Conservation (phyloP, 2,888 invertebrate genomes). For the Erebia aethiops region DNA sequence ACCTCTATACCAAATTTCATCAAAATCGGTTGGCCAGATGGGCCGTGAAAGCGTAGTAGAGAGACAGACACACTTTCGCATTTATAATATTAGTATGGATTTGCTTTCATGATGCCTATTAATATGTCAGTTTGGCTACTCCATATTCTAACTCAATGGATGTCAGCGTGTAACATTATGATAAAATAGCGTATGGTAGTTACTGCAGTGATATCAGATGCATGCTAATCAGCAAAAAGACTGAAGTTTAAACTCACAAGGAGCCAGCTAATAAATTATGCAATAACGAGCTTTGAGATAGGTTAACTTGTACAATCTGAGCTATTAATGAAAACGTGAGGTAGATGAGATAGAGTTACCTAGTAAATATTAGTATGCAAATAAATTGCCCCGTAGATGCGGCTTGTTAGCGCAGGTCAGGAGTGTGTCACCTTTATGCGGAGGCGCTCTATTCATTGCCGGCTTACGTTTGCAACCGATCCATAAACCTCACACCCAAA, state of each 20-base stretch:
- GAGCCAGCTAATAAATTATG: slow-evolving; percentile 32
- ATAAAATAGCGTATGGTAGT: slow-evolving; percentile 16
- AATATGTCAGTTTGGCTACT: not conserved
- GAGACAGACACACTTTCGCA: too few species aligned
- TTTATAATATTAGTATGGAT: too few species aligned
- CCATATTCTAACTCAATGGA: not conserved
- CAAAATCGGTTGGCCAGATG: too few species aligned
- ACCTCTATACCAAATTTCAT: too few species aligned
- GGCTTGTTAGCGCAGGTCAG: slow-evolving; percentile 56
- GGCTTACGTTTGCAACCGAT: slow-evolving; percentile 29
- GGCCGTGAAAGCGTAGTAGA: too few species aligned
- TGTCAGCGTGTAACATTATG: not conserved
- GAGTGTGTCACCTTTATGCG: slow-evolving; percentile 50
- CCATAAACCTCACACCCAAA: slow-evolving; percentile 24
- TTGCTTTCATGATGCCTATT: too few species aligned
- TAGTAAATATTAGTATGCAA: slow-evolving; percentile 42
- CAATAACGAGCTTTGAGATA: slow-evolving; percentile 34
- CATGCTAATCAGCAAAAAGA: slow-evolving; percentile 34
- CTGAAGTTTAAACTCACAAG: slow-evolving; percentile 32
- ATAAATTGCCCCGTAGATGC: slow-evolving; percentile 38
- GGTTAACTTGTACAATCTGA: slow-evolving; percentile 32
- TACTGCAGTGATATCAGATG: slow-evolving; percentile 24
- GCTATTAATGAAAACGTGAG: slow-evolving; percentile 45
- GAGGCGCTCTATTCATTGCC: slow-evolving; percentile 33
- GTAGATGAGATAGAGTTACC: slow-evolving; percentile 43